Evolutionary conservation across 2,888 invertebrate species (phyloP).

Genomic region (Rhyacophila evoluta): DNA sequence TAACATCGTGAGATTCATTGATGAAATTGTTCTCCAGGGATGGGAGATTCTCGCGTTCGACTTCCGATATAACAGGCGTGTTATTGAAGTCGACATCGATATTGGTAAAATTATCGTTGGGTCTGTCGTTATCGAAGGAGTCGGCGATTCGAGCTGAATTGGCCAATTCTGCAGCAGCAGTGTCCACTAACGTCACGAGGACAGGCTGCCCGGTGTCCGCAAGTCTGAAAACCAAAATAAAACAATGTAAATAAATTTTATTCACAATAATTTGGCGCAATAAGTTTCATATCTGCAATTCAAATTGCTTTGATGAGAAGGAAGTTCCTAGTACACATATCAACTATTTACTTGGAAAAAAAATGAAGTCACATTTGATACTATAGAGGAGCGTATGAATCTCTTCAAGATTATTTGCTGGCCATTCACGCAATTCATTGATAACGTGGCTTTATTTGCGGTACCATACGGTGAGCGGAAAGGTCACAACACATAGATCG

Average conservation of each 20-base stretch:
- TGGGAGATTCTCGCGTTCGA: neutral
- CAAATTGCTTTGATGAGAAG: no score
- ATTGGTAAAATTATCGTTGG: constrained; percentile 57
- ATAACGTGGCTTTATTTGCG: no score
- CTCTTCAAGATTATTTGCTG: no score
- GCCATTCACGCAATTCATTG: no score
- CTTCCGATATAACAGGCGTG: constrained; percentile 58
- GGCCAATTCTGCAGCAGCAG: constrained; percentile 71
- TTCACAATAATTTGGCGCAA: neutral
- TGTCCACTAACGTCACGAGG: constrained; percentile 73
- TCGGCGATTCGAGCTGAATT: constrained; percentile 58
- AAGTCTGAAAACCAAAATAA: constrained; percentile 63
- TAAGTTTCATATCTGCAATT: no score
- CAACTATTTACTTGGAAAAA: no score
- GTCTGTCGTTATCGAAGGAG: constrained; percentile 65
- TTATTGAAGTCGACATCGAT: constrained; percentile 59
- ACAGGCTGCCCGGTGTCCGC: constrained; percentile 74
- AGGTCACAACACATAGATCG: no score
- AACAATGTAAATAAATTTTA: neutral
- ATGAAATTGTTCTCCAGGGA: constrained; percentile 55
- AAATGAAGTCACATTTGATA: no score
- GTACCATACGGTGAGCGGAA: no score
- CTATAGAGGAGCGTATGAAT: no score
- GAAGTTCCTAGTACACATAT: no score
- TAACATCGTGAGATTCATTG: constrained; percentile 44